phyloP scores from a whole-genome alignment of 1,140 invertebrate genomes.

The Gryon sp. region DNA sequence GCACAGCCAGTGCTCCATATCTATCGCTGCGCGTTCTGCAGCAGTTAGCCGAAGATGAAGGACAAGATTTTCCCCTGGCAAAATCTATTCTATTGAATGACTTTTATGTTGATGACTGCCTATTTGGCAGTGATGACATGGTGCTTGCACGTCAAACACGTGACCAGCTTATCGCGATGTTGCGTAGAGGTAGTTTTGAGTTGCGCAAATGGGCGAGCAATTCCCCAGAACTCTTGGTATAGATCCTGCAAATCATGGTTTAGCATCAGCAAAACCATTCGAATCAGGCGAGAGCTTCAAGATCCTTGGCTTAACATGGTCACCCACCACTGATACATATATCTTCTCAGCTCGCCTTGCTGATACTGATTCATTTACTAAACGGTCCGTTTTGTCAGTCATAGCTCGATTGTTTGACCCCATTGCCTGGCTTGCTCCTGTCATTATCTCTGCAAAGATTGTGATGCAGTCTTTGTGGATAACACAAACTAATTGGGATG shows the following conservation, averaged over 20 bases:
- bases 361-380: background rate
- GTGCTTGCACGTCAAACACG: background rate
- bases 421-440: background rate
- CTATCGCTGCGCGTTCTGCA: background rate
- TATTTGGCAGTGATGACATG: background rate
- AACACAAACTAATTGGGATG: background rate
- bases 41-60: background rate
- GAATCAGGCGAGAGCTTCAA: background rate
- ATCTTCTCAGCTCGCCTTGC: background rate
- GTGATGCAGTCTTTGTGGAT: conserved; percentile 1
- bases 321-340: background rate
- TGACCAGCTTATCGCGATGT: background rate
- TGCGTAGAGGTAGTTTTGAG: background rate
- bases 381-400: background rate
- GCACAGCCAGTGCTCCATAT: background rate
- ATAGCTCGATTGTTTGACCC: conserved; percentile 2
- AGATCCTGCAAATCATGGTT: background rate
- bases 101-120: background rate
- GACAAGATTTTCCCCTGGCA: background rate
- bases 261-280: background rate
- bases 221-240: background rate
- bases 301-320: background rate
- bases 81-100: background rate
- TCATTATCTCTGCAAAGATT: conserved; percentile 4
- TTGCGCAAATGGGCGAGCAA: background rate